Evolutionary conservation across 1,140 invertebrate genomes (phyloP), one percentile per base, ranked within the genome.

Genomic region (Limonius californicus): DNA sequence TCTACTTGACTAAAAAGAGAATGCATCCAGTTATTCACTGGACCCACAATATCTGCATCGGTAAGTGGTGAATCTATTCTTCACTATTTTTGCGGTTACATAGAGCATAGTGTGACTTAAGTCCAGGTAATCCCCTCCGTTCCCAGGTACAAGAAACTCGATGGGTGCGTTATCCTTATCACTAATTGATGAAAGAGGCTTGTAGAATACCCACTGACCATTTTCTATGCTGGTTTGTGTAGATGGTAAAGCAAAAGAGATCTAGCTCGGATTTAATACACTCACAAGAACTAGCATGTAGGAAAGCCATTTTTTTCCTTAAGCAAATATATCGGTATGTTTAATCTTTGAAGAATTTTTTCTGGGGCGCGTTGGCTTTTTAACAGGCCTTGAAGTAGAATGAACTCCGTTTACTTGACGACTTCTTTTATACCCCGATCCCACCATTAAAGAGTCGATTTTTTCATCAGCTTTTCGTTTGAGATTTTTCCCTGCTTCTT

Each of bases 181-280:
- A 1, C 59, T 65, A 8, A 80, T 50, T 0, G 70, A 72, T 6
- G 74, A 76, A 57, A 78, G 71, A 11, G 76, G 76, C 63, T 79
- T 77, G 63, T 77, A 78, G 60, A 77, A 65, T 30, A 77, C 59
- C 68, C 67, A 75, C 32, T 69, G 54, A 2, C 65, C 71, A 27
- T 42, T 59, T 66, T 77, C 72, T 20, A 79, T 74, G 9, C 72
- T 74, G 4, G 77, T 79, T 66, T 80, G 74, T 4, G 74, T 78
- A 2, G 74, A 70, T 21, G 76, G 73, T 27, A 80, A 47, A 39
- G 71, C 59, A 68, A 80, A 82, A 15, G 80, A 64, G 68, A 32
- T 80, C 76, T 20, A 80, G 62, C 67, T 81, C 74, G 2, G 74
- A 69, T 60, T 75, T 72, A 12, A 66, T 55, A 64, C 66, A 73